A percentile compares a stretch with the other conserved stretches of the same genome.
These are phyloP conservation scores for Lordiphosa stackelbergi DNA, from an alignment of 1,140 invertebrate species.

Conservation along the genomic window DNA sequence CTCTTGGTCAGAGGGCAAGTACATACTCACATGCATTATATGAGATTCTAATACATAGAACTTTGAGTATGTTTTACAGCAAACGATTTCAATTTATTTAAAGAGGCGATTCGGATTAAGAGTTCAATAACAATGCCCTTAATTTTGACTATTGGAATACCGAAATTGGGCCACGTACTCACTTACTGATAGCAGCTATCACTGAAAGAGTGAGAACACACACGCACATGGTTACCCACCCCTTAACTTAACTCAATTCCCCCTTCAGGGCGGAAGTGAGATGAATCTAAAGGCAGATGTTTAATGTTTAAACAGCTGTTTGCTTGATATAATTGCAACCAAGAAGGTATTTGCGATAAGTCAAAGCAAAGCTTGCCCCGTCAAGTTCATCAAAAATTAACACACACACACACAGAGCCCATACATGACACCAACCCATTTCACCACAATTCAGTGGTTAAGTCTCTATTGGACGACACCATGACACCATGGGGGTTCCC, in stretches of 20 bases:
- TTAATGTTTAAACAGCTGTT: constrained; percentile 31
- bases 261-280: not conserved
- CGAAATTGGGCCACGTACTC: constrained; percentile 12
- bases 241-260: constrained; percentile 25
- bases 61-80: constrained; percentile 6
- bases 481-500: too few relatives aligned
- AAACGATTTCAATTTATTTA: constrained; percentile 27
- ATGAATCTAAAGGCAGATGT: constrained; percentile 10
- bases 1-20: constrained; percentile 1
- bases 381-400: too few relatives aligned
- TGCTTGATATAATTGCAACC: too few relatives aligned
- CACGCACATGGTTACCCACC: constrained; percentile 9
- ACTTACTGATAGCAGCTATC: constrained; percentile 28
- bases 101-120: constrained; percentile 41
- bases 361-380: too few relatives aligned
- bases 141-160: constrained; percentile 29
- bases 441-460: too few relatives aligned
- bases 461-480: too few relatives aligned
- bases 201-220: not conserved
- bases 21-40: not conserved
- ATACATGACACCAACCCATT: too few relatives aligned
- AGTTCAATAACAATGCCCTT: constrained; percentile 40
- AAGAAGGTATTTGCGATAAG: too few relatives aligned
- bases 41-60: not conserved
- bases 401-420: too few relatives aligned